Evolutionary conservation across 2,888 invertebrate species (phyloP), one percentile per base, ranked within the genome.

Genomic region (Xestobium rufovillosum): DNA sequence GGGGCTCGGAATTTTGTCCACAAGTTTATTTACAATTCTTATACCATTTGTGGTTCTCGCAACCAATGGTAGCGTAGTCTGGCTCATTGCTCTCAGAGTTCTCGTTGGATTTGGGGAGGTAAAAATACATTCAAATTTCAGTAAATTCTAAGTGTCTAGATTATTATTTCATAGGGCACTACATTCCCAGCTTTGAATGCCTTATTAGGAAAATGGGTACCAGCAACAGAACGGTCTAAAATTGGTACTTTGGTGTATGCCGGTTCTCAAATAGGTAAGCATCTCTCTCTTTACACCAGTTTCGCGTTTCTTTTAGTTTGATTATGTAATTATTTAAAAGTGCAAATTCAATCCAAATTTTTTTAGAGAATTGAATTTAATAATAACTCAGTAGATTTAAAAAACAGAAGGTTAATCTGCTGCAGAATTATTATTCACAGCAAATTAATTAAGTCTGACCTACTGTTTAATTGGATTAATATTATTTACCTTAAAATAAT

Each of bases 131-230:
- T 12, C 9, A 12, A 32, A 17, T 34, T 9, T 3, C 8, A 33
- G 13, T 6, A 14, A 23, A 4, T 32, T n/a, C 10, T 14, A n/a
- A 23, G n/a, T 23, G n/a, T 23, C n/a, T 23, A 23, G 23, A 8
- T 28, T 14, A 15, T 10, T 6, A 43, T 65, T 63, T 34, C 56
- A 78, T n/a, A n/a, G 72, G 86, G 87, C 14, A 83, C 84, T 4
- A 85, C 86, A 0, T 86, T 81, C 57, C 87, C 85, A 2, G 88
- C 91, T 0, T 67, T 94, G 49, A 86, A 84, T 57, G 81, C 83
- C 0, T 69, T 89, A 60, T 64, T 88, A 3, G 81, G 87, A 0
- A 75, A 82, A 49, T 89, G 88, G 88, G 81, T 84, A 0, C 86
- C 86, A 0, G 66, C 80, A 1, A 76, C 76, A 2, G 86, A 88